Evolutionary conservation across 2,888 invertebrate genomes (phyloP).

Genomic region (Fissipunctia ypsillon): DNA sequence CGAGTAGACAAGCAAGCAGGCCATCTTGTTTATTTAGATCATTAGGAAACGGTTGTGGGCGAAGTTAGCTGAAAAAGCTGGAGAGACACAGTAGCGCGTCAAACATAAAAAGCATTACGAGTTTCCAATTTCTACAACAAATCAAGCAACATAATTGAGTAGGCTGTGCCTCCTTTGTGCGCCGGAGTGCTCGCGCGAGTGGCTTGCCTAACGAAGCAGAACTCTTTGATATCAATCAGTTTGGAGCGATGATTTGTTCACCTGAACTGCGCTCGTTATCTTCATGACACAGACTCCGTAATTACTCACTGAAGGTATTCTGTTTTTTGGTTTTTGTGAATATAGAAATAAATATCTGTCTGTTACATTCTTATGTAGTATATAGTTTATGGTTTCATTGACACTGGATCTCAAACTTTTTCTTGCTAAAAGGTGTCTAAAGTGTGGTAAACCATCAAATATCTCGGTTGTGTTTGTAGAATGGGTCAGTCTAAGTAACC

Average conservation of each 20-base stretch:
- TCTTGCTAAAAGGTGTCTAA: neutral
- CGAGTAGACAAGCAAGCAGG: neutral
- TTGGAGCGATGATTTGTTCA: slow-evolving; percentile 1
- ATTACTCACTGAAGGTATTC: neutral
- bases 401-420: neutral
- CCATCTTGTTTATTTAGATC: neutral
- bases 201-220: slow-evolving; percentile 24
- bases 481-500: too few relatives aligned
- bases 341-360: neutral
- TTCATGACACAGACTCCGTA: neutral
- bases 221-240: slow-evolving; percentile 15
- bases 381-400: neutral
- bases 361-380: neutral
- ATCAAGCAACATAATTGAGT: neutral
- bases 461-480: neutral
- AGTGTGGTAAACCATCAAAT: neutral
- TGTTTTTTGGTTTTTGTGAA: neutral
- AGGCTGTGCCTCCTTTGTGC: neutral
- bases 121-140: neutral
- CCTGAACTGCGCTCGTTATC: neutral
- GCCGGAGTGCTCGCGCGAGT: slow-evolving; percentile 9
- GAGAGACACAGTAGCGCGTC: neutral
- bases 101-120: neutral
- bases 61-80: too few relatives aligned
- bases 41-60: neutral